These are phyloP conservation scores for Ciconia nigra DNA, from an alignment of 2,797 vertebrate genomes.

Conservation along the genomic window DNA sequence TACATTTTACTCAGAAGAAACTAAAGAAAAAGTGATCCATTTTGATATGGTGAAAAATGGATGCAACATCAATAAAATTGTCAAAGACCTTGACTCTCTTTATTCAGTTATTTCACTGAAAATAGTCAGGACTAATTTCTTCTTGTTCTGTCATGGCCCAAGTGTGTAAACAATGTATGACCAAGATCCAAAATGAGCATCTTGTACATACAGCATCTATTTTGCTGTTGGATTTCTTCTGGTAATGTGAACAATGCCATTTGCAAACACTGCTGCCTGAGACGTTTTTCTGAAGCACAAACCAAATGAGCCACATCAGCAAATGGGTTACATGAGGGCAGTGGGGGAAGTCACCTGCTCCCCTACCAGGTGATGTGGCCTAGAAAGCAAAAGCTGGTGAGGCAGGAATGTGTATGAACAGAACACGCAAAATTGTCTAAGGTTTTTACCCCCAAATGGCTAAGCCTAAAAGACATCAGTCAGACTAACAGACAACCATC, in stretches of 20 bases:
- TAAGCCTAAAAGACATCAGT: neutral
- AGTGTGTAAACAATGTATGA: neutral
- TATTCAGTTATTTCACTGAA: neutral
- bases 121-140: neutral
- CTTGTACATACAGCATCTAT: neutral
- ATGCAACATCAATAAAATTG: neutral
- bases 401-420: neutral
- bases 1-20: neutral
- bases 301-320: neutral
- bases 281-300: neutral
- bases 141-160: neutral
- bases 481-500: neutral
- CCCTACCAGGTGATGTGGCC: neutral
- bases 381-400: neutral
- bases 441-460: rapidly evolving
- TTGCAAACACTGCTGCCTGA: neutral
- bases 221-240: neutral
- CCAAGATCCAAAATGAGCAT: neutral
- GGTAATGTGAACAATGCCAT: neutral
- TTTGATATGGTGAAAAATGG: neutral
- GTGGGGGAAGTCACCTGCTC: neutral
- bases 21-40: neutral
- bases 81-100: neutral
- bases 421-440: neutral
- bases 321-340: neutral